Evolutionary conservation across 1,140 invertebrate genomes (phyloP), one percentile per base, ranked within the genome.

Genomic region (Micrasema minimum): DNA sequence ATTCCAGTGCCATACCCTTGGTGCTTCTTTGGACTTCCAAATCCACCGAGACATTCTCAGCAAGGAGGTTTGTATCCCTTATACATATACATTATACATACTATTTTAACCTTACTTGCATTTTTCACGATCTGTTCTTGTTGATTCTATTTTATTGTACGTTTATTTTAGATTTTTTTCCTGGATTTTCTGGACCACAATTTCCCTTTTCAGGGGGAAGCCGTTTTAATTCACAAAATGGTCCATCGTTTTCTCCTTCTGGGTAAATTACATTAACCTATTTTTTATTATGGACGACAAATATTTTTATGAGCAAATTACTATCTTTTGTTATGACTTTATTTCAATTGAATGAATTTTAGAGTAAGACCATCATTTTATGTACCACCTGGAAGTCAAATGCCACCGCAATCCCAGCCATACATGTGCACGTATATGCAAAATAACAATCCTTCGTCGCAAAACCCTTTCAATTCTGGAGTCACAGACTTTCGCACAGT

Each of bases 401-500:
- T 69, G 51, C 66, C 66, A 12, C 53, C 66, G 0, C 66, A 69
- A 23, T 14, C 16, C 2, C 37, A 59, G n/a, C 55, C 66, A 16
- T 69, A 59, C 23, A 59, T 59, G 12, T 69, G 66, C 26, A 66
- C 64, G 2, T 66, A 12, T 18, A 38, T 66, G 26, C 22, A 16
- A 10, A 31, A 37, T 37, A 66, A 66, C 48, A 50, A 53, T 22
- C 45, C 64, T 22, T 66, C 64, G 45, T 26, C 59, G 11, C 59
- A 64, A 66, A 20, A 9, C 23, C 69, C 69, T 4, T 65, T 53
- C 59, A 51, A 18, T 35, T 37, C 66, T n/a, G 65, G 53, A 26
- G 38, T 46, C 7, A 55, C 70, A 62, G 65, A 72, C 18, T 72
- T 61, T 14, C 41, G 55, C 16, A 67, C 48, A n/a, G 38, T 66